phyloP scores from a whole-genome alignment of 1,140 invertebrate species.

The Laodelphax striatellus region DNA sequence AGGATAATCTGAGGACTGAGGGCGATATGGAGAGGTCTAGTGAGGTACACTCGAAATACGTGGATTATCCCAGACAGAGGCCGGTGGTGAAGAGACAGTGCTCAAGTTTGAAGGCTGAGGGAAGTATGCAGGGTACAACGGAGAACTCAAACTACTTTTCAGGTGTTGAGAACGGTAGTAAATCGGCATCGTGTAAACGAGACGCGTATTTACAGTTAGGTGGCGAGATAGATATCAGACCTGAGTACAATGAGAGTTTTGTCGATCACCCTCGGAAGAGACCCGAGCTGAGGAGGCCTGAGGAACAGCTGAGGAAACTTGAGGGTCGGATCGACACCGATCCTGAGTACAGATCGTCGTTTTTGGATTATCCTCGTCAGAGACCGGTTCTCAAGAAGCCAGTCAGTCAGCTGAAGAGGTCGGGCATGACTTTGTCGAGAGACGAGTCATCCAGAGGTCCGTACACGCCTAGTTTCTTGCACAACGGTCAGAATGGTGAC shows the following conservation, averaged over 20 bases:
- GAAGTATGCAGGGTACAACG: slow-evolving; percentile 11
- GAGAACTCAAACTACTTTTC: slow-evolving; percentile 5
- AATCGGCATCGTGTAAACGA: not conserved
- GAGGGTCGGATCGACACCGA: slow-evolving; percentile 7
- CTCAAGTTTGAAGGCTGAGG: slow-evolving; percentile 18
- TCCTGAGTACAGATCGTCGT: slow-evolving; percentile 9
- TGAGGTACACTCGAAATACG: slow-evolving; percentile 14
- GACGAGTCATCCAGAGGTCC: not conserved
- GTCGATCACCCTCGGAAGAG: slow-evolving; percentile 13
- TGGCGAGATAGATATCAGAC: slow-evolving; percentile 13
- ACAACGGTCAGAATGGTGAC: not conserved
- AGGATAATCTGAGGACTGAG: slow-evolving; percentile 16
- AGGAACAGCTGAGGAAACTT: slow-evolving; percentile 8
- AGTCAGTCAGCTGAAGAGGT: not conserved
- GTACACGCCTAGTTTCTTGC: not conserved
- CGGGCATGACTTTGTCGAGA: not conserved
- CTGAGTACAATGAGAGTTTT: slow-evolving; percentile 11
- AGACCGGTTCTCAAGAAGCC: slow-evolving; percentile 4
- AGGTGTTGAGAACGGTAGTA: not conserved
- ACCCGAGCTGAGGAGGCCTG: slow-evolving; percentile 3
- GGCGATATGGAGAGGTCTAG: slow-evolving; percentile 15
- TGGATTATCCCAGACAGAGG: slow-evolving; percentile 17
- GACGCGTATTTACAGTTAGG: slow-evolving; percentile 11
- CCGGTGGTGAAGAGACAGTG: slow-evolving; percentile 12
- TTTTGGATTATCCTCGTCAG: slow-evolving; percentile 5